Evolutionary conservation across 2,888 invertebrate species (phyloP), one percentile per base, ranked within the genome.

Genomic region (Diploptera punctata): DNA sequence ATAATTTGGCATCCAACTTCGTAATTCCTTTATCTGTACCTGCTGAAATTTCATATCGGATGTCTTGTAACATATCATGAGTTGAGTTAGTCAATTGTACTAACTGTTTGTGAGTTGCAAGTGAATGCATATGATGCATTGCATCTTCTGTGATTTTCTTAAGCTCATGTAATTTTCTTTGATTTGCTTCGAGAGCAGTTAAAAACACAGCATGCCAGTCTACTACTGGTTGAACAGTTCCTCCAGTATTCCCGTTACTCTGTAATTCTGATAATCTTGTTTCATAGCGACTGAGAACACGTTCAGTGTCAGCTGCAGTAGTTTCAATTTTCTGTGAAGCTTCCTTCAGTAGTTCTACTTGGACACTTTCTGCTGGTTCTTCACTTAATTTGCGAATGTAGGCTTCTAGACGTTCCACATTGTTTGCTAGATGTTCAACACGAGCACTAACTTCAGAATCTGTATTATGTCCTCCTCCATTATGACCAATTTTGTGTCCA

Each of bases 71-170:
- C n/a, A 73, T 18, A 10, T 73, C 73, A 9, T 73, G 44, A 0
- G 92, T 92, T 68, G 87, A 84, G 80, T 93, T 93, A 74, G 87
- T 86, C 38, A 87, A 79, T 13, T 83, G 81, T 71, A 87, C 85
- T 1, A 92, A 81, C 73, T 90, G 88, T 0, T 81, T 79, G 18
- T 82, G 81, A 3, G 84, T 81, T 3, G 89, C 87, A 52, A 89
- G 13, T 3, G 38, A n/a, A 4, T 16, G 7, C 44, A 74, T 4
- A 1, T 68, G 68, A 26, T 31, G 77, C 75, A 26, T 75, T 73
- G 24, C 82, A 71, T 76, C 81, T 79, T n/a, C 76, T 71, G 61
- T 78, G 76, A 24, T 81, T 74, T 3, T 74, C 73, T 79, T 79
- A 0, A 83, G 72, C 60, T 81, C 81, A 2, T 77, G 74, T 60